Percentiles rank a stretch among this genome's conserved stretches.
These are phyloP conservation scores for Phrynocephalus guinanensis DNA, from an alignment of 2,797 vertebrate species.

Conservation along the genomic window DNA sequence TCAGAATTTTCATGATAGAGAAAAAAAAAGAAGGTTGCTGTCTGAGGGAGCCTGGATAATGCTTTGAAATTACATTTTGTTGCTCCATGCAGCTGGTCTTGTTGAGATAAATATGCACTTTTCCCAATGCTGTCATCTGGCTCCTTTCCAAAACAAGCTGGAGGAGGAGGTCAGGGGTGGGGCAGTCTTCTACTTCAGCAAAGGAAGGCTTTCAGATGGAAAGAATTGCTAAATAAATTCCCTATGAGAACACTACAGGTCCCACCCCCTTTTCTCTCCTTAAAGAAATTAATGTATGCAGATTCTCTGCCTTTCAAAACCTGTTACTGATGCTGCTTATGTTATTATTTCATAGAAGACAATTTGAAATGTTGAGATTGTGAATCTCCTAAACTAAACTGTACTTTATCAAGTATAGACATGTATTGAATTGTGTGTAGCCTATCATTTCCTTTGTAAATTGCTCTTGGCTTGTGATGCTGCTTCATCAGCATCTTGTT, in stretches of 20 bases:
- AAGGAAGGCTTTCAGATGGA: conserved; percentile 69
- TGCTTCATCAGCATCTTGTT: conserved; percentile 31
- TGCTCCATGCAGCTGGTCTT: conserved; percentile 63
- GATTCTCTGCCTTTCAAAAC: not conserved
- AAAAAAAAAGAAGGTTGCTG: conserved; percentile 51
- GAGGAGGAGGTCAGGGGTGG: conserved; percentile 72
- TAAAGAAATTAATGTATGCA: conserved; percentile 10
- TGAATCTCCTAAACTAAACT: not conserved
- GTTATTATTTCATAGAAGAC: not conserved
- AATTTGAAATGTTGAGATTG: not conserved
- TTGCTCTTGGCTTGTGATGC: conserved; percentile 1
- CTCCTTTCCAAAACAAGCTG: conserved; percentile 71
- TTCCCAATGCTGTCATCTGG: conserved; percentile 76
- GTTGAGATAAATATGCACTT: conserved; percentile 72
- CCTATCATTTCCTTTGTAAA: not conserved
- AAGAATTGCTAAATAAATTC: conserved; percentile 60
- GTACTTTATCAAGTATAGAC: not conserved
- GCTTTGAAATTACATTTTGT: conserved; percentile 64
- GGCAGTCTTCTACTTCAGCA: conserved; percentile 60
- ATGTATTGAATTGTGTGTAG: not conserved
- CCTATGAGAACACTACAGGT: conserved; percentile 10
- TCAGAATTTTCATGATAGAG: conserved; percentile 57
- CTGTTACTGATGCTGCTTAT: conserved; percentile 5
- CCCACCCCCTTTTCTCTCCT: conserved; percentile 18
- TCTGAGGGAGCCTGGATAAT: conserved; percentile 50